phyloP scores from a whole-genome alignment of 2,797 vertebrate species.

The Glossophaga mutica region DNA sequence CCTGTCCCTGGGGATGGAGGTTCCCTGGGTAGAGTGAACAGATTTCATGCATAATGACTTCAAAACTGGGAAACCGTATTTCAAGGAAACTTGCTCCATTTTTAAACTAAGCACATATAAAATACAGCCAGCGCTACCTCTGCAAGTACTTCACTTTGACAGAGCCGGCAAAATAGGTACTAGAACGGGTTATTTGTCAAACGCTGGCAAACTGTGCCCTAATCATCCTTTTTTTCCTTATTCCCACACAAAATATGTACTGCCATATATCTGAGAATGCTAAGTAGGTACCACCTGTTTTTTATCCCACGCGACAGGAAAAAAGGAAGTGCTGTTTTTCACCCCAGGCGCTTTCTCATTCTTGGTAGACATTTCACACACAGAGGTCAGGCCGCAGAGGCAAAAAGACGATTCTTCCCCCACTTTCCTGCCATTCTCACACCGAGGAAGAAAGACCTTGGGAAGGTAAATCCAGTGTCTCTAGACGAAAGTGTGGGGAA shows the following conservation, averaged over 20 bases:
- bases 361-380: neutral
- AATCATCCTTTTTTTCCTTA: neutral
- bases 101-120: neutral
- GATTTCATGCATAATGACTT: neutral
- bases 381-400: neutral
- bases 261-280: neutral
- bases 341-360: neutral
- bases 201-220: neutral
- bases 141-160: neutral
- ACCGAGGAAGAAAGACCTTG: accelerated
- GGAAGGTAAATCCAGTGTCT: neutral
- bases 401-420: neutral
- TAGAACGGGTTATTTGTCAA: neutral
- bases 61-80: neutral
- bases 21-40: accelerated
- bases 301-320: accelerated
- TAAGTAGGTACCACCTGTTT: neutral
- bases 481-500: accelerated
- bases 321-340: neutral
- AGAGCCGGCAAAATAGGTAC: neutral
- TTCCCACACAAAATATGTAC: neutral
- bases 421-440: accelerated
- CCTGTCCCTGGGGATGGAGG: neutral
- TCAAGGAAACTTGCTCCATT: neutral
- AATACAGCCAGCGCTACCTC: neutral